phyloP scores from a whole-genome alignment of 2,113 vertebrate genomes.

The Chionis minor region DNA sequence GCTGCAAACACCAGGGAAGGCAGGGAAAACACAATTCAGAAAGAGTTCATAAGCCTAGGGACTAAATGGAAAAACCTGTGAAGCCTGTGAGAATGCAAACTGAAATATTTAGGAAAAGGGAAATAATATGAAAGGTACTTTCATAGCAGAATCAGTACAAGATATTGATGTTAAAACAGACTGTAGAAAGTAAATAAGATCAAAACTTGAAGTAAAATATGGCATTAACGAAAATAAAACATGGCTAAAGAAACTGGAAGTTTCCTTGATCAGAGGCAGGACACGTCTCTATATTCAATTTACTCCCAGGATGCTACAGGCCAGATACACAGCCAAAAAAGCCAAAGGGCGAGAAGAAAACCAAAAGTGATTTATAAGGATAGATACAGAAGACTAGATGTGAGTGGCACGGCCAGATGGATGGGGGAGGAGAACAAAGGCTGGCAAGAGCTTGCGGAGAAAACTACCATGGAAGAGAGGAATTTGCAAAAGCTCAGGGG shows the following conservation, averaged over 20 bases:
- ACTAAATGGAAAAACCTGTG: neutral
- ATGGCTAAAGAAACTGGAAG: neutral
- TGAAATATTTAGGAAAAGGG: neutral
- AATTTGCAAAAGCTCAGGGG: neutral
- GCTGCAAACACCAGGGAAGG: neutral
- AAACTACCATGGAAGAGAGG: neutral
- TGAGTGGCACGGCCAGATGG: slow-evolving; percentile 5
- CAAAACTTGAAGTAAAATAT: neutral
- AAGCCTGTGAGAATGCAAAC: neutral
- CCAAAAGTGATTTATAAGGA: neutral
- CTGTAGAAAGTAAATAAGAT: neutral
- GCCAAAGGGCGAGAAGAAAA: neutral
- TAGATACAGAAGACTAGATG: neutral
- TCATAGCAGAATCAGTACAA: neutral
- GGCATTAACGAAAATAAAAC: neutral
- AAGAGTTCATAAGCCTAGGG: neutral
- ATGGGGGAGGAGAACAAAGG: neutral
- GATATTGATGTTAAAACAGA: neutral
- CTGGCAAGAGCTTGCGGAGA: neutral
- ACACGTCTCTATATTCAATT: neutral
- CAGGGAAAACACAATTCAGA: neutral
- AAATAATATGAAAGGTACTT: neutral
- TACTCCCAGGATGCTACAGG: neutral
- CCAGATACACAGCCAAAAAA: neutral
- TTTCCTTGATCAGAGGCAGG: neutral